Percentiles rank a stretch among this genome's conserved stretches.
Evolutionary conservation across 2,888 invertebrate genomes (phyloP).

Genomic region (Mimachlamys varia): DNA sequence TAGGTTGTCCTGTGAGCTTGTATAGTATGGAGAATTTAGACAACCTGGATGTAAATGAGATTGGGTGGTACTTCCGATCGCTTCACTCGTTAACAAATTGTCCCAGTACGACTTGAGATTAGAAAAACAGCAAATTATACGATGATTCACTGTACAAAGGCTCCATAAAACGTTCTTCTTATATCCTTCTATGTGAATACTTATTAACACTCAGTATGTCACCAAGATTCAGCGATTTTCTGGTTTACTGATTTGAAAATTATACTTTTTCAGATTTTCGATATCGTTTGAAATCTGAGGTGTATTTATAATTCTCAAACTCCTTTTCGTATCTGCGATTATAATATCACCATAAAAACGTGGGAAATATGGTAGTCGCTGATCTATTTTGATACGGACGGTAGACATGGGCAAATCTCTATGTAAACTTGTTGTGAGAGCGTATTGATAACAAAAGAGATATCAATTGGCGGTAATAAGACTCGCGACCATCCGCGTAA

Average conservation of each 20-base stretch:
- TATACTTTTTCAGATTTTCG: neutral
- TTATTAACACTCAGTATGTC: no score
- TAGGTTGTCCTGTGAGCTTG: neutral
- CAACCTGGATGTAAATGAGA: neutral
- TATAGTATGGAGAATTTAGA: neutral
- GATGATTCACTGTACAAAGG: neutral
- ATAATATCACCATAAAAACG: neutral
- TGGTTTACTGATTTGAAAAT: neutral
- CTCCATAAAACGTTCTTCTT: neutral
- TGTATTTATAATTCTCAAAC: neutral
- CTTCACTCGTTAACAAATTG: neutral
- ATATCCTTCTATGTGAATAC: no score
- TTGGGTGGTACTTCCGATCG: neutral
- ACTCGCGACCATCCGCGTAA: neutral
- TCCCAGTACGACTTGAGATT: neutral
- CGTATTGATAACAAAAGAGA: slow-evolving; percentile 10
- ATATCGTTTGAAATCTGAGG: neutral
- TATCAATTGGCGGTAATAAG: neutral
- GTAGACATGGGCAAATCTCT: neutral
- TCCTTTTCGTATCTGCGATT: neutral
- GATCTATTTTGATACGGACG: neutral
- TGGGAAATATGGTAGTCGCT: neutral
- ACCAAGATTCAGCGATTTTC: no score
- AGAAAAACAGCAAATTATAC: neutral
- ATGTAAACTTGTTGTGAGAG: neutral